Evolutionary conservation across 92 coral and sea anemone genomes (phyloP).

Genomic region (Zoanthus solanderi): DNA sequence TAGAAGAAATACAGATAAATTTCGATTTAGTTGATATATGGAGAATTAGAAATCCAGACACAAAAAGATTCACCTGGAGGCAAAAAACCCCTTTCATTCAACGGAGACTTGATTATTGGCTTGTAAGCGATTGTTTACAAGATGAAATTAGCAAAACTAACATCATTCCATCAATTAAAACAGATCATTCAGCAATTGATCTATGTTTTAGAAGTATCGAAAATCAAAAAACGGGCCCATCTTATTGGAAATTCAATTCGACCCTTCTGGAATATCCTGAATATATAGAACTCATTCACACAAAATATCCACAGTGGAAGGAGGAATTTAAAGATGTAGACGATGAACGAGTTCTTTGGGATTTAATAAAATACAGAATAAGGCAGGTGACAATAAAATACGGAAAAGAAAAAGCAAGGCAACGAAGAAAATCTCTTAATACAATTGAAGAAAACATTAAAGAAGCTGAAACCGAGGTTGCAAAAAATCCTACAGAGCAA

Average conservation of each 20-base stretch:
- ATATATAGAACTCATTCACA: neutral
- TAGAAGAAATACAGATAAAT: neutral
- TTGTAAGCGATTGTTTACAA: neutral
- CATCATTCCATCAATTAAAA: neutral
- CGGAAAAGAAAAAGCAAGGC: too few species aligned
- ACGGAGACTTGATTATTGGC: neutral
- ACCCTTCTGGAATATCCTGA: neutral
- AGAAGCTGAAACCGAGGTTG: too few species aligned
- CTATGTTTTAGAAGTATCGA: neutral
- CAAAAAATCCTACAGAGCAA: too few species aligned
- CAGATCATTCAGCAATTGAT: neutral
- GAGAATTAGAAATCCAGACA: constrained; percentile 4
- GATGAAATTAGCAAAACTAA: neutral
- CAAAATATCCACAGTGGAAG: neutral
- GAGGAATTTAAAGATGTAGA: neutral
- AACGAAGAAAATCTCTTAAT: too few species aligned
- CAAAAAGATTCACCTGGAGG: neutral
- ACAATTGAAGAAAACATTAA: too few species aligned
- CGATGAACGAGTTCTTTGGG: neutral
- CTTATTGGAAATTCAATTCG: neutral
- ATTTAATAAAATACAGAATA: too few species aligned
- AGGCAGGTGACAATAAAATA: too few species aligned
- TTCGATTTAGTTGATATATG: neutral
- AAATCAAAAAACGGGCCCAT: neutral
- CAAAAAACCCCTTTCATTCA: neutral